Base-by-base conservation (phyloP, 2,797 vertebrate genomes). In the Manis pentadactyla region DNA sequence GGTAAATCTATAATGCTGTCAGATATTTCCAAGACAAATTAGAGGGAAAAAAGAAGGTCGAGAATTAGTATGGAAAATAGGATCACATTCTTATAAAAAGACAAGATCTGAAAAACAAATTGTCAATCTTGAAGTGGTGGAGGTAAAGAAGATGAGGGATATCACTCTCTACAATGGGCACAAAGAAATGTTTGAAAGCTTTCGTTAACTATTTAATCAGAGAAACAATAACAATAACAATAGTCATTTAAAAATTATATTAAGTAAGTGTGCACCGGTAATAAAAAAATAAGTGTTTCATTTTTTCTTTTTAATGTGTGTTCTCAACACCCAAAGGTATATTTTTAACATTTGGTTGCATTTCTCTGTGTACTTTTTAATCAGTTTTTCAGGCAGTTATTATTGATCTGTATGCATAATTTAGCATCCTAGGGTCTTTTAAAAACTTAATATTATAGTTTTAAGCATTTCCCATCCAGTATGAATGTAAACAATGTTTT, bases 401-500 rank as follows among this genome's bases (percentile, higher is more conserved):
- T 97, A 90, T 69, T 92, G 93, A 93, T 97, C 83, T 83, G 14
- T 81, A 83, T 93, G 61, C 81, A 73, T 93, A 94, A 97, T 68
- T 93, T 91, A 93, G 59, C 83, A 79, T 75, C 77, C 88, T 82
- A 37, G 55, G 49, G 34, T 34, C 73, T 64, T 87, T 88, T 73
- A 19, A 39, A 73, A 81, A 61, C 81, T 79, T 90, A 18, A 3
- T 61, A 73, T 87, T 63, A 87, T 42, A 82, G 29, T 27, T n/a
- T 90, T 77, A 90, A 87, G 93, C 78, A 86, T 75, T 89, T 94
- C 39, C 82, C 87, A 84, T 55, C 69, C 63, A 42, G 34, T n/a
- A 39, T 8, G 68, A 86, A 17, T 59, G 1, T 87, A 91, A 94
- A 81, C 68, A 88, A 93, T 55, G 57, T 69, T 94, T 91, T 87